These are phyloP conservation scores for Anser brachyrhynchus DNA, from an alignment of 2,113 vertebrate species.

Conservation along the genomic window DNA sequence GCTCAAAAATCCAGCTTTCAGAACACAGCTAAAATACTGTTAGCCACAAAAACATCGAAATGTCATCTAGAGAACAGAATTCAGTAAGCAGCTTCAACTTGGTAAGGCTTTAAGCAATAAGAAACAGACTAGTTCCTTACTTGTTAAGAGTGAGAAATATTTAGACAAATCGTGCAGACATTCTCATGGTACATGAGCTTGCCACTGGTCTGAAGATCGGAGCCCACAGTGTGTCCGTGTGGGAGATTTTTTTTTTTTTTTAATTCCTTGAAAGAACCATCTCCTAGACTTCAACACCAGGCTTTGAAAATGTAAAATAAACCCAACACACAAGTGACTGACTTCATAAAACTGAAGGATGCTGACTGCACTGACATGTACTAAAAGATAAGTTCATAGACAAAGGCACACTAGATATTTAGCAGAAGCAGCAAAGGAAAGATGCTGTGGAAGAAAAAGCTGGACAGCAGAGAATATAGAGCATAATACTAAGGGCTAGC, in stretches of 20 bases:
- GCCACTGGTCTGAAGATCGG: neutral
- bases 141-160: neutral
- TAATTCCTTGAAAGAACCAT: neutral
- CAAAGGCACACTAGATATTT: slow-evolving; percentile 6
- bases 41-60: neutral
- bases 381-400: neutral
- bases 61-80: neutral
- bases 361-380: neutral
- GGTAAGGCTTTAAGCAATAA: neutral
- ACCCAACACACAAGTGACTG: neutral
- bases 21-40: neutral
- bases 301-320: neutral
- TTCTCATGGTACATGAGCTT: neutral
- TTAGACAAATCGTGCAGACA: neutral
- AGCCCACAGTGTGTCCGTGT: rapidly evolving
- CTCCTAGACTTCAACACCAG: neutral
- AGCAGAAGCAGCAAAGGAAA: neutral
- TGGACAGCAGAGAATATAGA: neutral
- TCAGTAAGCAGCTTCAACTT: neutral
- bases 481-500: neutral
- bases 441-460: neutral
- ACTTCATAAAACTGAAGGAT: neutral
- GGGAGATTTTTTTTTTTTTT: neutral
- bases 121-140: neutral
- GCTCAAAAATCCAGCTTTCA: neutral